Percentiles rank a stretch among this genome's conserved stretches.
phyloP scores from a whole-genome alignment of 2,888 invertebrate species.

The Sinohyriopsis cumingii region DNA sequence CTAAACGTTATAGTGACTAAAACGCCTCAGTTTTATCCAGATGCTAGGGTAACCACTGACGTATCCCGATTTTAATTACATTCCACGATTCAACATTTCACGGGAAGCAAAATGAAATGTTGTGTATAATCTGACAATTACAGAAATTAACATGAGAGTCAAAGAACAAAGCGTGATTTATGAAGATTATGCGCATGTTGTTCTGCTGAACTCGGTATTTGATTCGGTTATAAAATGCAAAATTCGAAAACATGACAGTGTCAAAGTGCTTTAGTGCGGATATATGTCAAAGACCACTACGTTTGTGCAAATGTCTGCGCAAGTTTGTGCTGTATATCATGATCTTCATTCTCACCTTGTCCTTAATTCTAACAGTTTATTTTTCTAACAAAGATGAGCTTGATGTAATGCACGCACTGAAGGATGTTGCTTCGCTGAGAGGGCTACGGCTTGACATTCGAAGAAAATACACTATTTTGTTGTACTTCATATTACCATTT shows the following conservation, averaged over 20 bases:
- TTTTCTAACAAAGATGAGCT: constrained; percentile 57
- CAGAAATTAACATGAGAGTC: constrained; percentile 41
- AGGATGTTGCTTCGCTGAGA: constrained; percentile 26
- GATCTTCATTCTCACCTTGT: constrained; percentile 45
- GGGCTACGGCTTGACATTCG: constrained; percentile 40
- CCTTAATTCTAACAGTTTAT: constrained; percentile 53
- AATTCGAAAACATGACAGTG: constrained; percentile 47
- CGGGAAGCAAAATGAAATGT: constrained; percentile 18
- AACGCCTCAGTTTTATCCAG: constrained; percentile 10
- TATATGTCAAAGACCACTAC: constrained; percentile 24
- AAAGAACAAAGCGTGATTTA: constrained; percentile 46
- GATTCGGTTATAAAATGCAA: constrained; percentile 58
- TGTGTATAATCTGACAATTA: constrained; percentile 24
- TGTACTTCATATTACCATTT: constrained; percentile 57
- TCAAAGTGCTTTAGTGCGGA: constrained; percentile 47
- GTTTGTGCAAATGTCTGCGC: constrained; percentile 45
- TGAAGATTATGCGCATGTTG: constrained; percentile 49
- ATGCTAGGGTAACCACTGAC: constrained; percentile 9
- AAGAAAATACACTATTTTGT: constrained; percentile 55
- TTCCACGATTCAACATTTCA: constrained; percentile 23
- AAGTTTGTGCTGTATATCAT: constrained; percentile 44
- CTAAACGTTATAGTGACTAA: constrained; percentile 15
- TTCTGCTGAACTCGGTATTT: constrained; percentile 44
- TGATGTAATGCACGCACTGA: constrained; percentile 42
- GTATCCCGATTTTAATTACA: constrained; percentile 16